Conservation (phyloP, 2,797 vertebrate genomes). For the Spinibarbus caldwelli region DNA sequence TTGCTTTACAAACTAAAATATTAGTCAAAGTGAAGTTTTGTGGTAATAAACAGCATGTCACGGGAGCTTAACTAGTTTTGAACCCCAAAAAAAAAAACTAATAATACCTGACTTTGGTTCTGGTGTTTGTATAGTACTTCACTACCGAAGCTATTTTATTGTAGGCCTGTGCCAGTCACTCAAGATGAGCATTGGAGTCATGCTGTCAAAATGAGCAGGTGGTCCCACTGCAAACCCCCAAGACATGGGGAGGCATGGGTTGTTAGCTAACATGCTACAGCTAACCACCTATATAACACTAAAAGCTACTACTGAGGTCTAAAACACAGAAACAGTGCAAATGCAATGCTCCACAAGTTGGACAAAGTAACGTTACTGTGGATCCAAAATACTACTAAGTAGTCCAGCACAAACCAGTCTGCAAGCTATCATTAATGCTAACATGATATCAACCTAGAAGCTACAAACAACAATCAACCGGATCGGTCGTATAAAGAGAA, state of each 20-base stretch:
- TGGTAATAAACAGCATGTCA: neutral
- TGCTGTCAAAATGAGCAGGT: slow-evolving; percentile 13
- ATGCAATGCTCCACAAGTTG: neutral
- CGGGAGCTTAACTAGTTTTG: neutral
- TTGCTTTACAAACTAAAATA: neutral
- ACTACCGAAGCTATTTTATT: neutral
- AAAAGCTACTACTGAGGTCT: neutral
- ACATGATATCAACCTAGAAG: slow-evolving; percentile 17
- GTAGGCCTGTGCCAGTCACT: slow-evolving; percentile 20
- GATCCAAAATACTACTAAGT: neutral
- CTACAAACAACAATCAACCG: neutral
- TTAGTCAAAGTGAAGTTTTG: neutral
- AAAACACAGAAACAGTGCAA: neutral
- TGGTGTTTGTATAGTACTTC: neutral
- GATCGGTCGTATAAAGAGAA: neutral
- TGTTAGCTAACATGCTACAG: slow-evolving; percentile 27
- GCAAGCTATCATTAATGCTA: slow-evolving; percentile 42
- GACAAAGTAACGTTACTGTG: neutral
- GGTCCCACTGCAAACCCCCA: neutral
- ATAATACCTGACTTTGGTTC: too few species aligned
- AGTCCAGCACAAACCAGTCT: neutral
- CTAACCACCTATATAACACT: neutral
- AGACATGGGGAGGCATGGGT: neutral
- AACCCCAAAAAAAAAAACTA: neutral
- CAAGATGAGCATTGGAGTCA: slow-evolving; percentile 1